Evolutionary conservation across 2,797 vertebrate species (phyloP).

Genomic region (Sphenopsis melanotis): DNA sequence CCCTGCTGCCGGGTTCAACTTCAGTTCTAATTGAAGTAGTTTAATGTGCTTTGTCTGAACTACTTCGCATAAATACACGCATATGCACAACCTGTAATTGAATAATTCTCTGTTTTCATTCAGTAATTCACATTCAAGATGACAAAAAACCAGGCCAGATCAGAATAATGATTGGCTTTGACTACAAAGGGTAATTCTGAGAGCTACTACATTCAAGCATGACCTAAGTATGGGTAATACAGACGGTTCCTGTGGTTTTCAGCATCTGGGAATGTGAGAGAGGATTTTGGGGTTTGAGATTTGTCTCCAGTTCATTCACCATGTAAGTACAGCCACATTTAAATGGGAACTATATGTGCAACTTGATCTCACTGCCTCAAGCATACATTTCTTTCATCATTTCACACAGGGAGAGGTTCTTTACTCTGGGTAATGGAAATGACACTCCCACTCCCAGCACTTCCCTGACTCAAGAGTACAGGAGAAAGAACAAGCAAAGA

Average conservation of each 20-base stretch:
- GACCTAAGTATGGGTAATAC: background rate
- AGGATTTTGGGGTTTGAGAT: background rate
- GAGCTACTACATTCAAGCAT: background rate
- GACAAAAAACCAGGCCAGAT: background rate
- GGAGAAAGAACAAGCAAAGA: background rate
- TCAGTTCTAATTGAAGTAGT: background rate
- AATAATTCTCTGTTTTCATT: background rate
- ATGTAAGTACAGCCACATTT: constrained; percentile 12
- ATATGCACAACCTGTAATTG: background rate
- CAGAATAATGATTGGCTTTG: constrained; percentile 9
- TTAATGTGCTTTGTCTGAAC: background rate
- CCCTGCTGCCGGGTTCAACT: background rate
- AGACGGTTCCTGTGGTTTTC: constrained; percentile 7
- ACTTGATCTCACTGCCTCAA: constrained; percentile 5
- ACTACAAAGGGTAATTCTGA: constrained; percentile 34
- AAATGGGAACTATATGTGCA: background rate
- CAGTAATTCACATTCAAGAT: background rate
- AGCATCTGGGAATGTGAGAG: background rate
- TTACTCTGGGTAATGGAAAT: background rate
- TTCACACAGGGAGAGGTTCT: background rate
- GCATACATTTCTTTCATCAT: background rate
- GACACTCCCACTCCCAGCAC: background rate
- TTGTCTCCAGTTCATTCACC: background rate
- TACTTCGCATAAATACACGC: background rate
- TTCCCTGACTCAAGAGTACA: background rate